Percentiles rank a stretch among this genome's conserved stretches.
Evolutionary conservation across 2,888 invertebrate species (phyloP).

Genomic region (Cylindroiulus punctatus): DNA sequence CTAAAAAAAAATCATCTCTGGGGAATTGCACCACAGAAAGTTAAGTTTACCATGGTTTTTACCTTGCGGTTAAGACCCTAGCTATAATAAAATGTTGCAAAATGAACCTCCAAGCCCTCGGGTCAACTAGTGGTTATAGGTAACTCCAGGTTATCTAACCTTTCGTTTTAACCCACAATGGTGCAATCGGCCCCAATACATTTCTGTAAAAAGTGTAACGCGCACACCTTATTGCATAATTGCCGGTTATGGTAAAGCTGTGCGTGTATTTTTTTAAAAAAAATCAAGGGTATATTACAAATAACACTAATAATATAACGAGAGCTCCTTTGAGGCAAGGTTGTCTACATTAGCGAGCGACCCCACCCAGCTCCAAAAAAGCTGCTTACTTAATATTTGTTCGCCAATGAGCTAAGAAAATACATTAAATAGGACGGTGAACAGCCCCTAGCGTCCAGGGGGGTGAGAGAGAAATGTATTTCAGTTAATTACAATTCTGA

Average conservation of each 20-base stretch:
- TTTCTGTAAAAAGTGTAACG: neutral
- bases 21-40: too few species aligned
- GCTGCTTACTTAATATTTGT: neutral
- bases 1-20: too few species aligned
- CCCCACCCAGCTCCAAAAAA: neutral
- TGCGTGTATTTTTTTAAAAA: neutral
- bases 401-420: neutral
- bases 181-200: neutral
- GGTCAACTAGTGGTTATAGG: too few species aligned
- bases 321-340: neutral
- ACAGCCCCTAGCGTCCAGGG: neutral
- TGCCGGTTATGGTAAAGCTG: neutral
- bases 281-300: constrained; percentile 4
- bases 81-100: too few species aligned
- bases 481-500: neutral
- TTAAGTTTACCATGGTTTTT: too few species aligned
- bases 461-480: neutral
- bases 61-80: too few species aligned
- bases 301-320: neutral
- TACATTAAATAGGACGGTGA: neutral
- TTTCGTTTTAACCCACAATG: too few species aligned
- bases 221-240: too few species aligned
- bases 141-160: too few species aligned
- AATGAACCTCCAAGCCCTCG: too few species aligned
- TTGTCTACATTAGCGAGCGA: neutral